Percentiles rank a stretch among this genome's conserved stretches.
Conservation (phyloP, 2,797 vertebrate species). For the Propithecus perrieri region DNA sequence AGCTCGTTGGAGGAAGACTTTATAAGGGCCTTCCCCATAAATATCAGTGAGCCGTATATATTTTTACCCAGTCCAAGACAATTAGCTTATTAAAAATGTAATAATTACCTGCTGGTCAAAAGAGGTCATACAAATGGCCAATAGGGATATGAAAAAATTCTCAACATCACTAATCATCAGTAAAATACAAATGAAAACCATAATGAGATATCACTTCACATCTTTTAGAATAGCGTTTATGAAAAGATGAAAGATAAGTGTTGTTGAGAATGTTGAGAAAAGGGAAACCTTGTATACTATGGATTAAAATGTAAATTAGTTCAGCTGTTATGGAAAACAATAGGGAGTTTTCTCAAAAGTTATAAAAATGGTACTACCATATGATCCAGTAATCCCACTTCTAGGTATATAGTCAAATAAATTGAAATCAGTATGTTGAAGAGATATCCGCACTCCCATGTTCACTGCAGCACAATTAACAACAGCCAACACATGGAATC, state of each 20-base stretch:
- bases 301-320: neutral
- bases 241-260: neutral
- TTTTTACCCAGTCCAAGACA: neutral
- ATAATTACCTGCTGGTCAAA: neutral
- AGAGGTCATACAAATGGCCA: neutral
- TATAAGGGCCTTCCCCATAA: neutral
- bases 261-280: neutral
- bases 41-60: neutral
- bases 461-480: neutral
- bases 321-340: neutral
- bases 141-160: neutral
- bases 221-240: neutral
- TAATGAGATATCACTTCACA: neutral
- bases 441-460: neutral
- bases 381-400: neutral
- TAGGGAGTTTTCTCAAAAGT: neutral
- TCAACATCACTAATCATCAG: neutral
- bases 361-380: neutral
- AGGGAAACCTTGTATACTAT: neutral
- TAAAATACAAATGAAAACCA: neutral
- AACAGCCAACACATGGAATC: neutral
- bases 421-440: neutral
- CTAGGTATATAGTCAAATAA: neutral
- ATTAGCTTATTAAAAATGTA: neutral
- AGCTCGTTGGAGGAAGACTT: neutral